These are phyloP conservation scores for Rhineura floridana DNA, from an alignment of 2,113 vertebrate species.

Conservation along the genomic window DNA sequence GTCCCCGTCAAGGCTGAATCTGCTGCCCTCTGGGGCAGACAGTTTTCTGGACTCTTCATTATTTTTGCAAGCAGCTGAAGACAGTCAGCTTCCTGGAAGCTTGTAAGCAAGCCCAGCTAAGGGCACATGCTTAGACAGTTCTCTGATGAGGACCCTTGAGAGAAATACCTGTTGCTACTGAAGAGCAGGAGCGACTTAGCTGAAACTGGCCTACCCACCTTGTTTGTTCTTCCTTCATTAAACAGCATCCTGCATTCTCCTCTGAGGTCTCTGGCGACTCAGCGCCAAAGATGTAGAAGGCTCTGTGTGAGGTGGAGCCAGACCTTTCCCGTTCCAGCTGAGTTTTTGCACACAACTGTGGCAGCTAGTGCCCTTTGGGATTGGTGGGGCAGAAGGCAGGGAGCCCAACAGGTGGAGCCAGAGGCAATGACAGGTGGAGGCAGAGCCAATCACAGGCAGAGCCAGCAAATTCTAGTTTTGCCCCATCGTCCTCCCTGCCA, in stretches of 20 bases:
- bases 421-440: too few species aligned
- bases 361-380: too few species aligned
- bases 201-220: neutral
- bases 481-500: too few species aligned
- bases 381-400: too few species aligned
- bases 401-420: too few species aligned
- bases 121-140: neutral
- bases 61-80: neutral
- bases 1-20: too few species aligned
- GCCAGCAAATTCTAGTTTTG: too few species aligned
- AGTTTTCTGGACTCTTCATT: neutral
- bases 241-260: neutral
- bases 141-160: neutral
- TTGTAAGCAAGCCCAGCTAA: neutral
- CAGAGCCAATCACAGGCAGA: too few species aligned
- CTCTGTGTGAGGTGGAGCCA: neutral
- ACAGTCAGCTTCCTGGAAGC: neutral
- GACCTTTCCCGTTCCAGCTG: neutral
- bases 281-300: neutral
- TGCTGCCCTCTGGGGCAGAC: too few species aligned
- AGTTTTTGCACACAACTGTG: too few species aligned
- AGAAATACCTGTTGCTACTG: neutral
- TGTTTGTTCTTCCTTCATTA: too few species aligned
- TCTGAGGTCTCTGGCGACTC: neutral
- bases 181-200: neutral